Base-by-base conservation (phyloP, 2,888 invertebrate genomes). In the Parnassius smintheus region DNA sequence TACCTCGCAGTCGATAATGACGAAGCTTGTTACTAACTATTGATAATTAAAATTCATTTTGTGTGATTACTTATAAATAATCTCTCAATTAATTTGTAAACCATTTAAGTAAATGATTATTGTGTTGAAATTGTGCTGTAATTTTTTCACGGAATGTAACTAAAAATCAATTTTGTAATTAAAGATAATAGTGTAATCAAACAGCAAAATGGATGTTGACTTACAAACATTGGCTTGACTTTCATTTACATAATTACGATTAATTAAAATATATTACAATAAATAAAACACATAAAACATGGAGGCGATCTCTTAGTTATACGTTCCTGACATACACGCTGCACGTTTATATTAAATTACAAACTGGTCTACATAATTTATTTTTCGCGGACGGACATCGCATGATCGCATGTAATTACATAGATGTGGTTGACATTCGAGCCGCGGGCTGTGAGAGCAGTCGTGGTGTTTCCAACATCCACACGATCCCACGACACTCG, bases 391-490 rank as follows among this genome's bases (percentile, higher is more conserved):
- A 62, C 41, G 57, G 52, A 49, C 56, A 48, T 45, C 18, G 56
- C 70, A 75, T 78, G 79, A 81, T 79, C 78, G 76, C 68, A 72
- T 80, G 77, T 75, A 82, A 82, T 85, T 82, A 82, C 77, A 74
- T 76, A 75, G 77, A 80, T 76, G 84, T 76, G 83, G 86, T 85
- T 88, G 88, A 84, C 83, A 88, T 81, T 76, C 72, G 85, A 90
- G 85, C 83, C 77, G 63, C 67, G 70, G 76, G 75, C 75, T 62
- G 68, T 65, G 73, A 71, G 70, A 72, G 72, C 68, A 71, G 74
- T 70, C 71, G 75, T 72, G 73, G 80, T 59, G 63, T 56, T 67
- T 54, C 68, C 62, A 80, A 78, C 79, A 75, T 80, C 78, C 76
- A 77, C 72, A 72, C 72, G 75, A 76, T 85, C 85, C 78, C 83